Evolutionary conservation across 2,797 vertebrate species (phyloP).

Genomic region (Ceyx erithaca): DNA sequence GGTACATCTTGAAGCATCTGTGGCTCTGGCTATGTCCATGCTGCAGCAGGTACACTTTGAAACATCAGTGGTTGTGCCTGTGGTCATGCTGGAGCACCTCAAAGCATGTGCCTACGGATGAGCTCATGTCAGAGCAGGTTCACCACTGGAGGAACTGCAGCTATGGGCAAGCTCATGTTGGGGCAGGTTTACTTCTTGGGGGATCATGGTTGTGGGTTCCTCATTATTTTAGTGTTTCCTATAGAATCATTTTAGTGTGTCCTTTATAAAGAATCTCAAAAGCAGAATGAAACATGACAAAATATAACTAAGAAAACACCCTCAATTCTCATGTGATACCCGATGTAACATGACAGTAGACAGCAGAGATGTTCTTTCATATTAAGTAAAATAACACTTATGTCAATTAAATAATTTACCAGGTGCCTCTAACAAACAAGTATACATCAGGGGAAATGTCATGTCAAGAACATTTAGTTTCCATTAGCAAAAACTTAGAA

Average conservation of each 20-base stretch:
- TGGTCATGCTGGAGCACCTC: neutral
- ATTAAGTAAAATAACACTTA: neutral
- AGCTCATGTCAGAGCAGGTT: neutral
- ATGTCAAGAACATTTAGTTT: neutral
- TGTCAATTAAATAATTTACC: slow-evolving; percentile 41
- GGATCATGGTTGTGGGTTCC: neutral
- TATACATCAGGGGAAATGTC: slow-evolving; percentile 1
- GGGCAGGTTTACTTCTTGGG: neutral
- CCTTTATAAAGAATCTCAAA: neutral
- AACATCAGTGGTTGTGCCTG: neutral
- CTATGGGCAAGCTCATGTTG: neutral
- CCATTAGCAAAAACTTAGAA: neutral
- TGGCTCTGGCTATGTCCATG: neutral
- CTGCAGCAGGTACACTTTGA: neutral
- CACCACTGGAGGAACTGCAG: neutral
- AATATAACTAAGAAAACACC: neutral
- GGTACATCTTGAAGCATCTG: neutral
- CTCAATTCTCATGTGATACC: neutral
- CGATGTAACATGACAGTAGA: slow-evolving; percentile 12
- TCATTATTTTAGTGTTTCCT: neutral
- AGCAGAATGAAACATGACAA: neutral
- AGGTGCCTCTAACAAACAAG: slow-evolving; percentile 8
- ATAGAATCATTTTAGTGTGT: neutral
- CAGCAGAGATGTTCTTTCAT: slow-evolving; percentile 2
- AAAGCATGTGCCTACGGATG: neutral